phyloP scores from a whole-genome alignment of 2,888 invertebrate species.

The Lepidocyrtoides sp. region DNA sequence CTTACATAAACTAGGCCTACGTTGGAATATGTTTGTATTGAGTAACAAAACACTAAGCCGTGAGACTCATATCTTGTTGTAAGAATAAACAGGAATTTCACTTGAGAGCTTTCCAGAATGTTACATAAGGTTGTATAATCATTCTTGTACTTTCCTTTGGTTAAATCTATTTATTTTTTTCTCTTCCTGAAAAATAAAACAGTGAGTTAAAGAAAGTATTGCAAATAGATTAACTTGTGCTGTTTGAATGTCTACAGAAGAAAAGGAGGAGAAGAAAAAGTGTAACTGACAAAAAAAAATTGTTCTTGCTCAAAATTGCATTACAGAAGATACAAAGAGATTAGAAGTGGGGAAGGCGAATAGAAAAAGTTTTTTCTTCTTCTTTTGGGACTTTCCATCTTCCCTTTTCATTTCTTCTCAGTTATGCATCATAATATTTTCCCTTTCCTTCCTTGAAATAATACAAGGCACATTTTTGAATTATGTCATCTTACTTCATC shows the following conservation, averaged over 20 bases:
- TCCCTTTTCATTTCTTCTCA: background rate
- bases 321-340: slow-evolving; percentile 37
- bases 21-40: no score
- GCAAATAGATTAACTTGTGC: slow-evolving; percentile 55
- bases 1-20: background rate
- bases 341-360: background rate
- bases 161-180: no score
- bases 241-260: slow-evolving; percentile 41
- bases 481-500: slow-evolving; percentile 35
- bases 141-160: background rate
- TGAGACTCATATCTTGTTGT: no score
- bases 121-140: background rate
- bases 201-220: slow-evolving; percentile 53
- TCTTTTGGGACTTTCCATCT: slow-evolving; percentile 22
- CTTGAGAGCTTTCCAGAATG: background rate
- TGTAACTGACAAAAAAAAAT: slow-evolving; percentile 13
- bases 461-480: background rate
- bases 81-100: background rate
- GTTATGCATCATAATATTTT: slow-evolving; percentile 30
- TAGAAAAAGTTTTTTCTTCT: slow-evolving; percentile 4
- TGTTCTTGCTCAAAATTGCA: slow-evolving; percentile 43
- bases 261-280: slow-evolving; percentile 6
- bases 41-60: no score
- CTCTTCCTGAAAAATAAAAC: background rate
- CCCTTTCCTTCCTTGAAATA: background rate